Evolutionary conservation across 2,888 invertebrate genomes (phyloP).

Genomic region (Ophioninae sp.): DNA sequence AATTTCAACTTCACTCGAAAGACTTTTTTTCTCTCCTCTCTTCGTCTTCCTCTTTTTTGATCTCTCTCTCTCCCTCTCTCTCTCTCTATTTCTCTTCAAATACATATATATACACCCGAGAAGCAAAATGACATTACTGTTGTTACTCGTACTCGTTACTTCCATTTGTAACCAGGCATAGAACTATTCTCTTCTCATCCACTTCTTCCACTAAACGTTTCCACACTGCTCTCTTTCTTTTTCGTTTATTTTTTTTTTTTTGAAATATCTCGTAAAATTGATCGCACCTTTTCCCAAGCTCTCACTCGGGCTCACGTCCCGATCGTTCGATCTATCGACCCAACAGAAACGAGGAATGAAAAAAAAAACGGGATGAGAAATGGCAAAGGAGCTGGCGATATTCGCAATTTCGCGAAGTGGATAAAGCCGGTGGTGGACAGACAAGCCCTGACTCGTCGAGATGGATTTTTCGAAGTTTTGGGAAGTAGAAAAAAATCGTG

Average conservation of each 20-base stretch:
- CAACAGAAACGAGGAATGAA: not conserved
- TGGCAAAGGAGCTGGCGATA: not conserved
- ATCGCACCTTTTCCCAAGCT: constrained; percentile 4
- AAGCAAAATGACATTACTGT: constrained; percentile 28
- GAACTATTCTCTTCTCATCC: constrained; percentile 33
- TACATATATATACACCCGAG: constrained; percentile 11
- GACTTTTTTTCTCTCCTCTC: constrained; percentile 40
- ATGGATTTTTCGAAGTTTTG: not conserved
- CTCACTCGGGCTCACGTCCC: constrained; percentile 8
- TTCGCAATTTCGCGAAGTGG: constrained; percentile 29
- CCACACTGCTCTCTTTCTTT: not conserved
- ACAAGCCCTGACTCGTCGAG: constrained; percentile 36
- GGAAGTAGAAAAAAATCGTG: too few species aligned
- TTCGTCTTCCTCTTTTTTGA: not conserved
- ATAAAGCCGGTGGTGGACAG: constrained; percentile 43
- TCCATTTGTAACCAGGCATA: constrained; percentile 45
- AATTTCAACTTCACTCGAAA: constrained; percentile 61
- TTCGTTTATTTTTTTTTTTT: not conserved
- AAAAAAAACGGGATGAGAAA: not conserved
- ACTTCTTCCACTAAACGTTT: constrained; percentile 40
- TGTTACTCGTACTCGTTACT: constrained; percentile 37
- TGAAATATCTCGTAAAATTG: constrained; percentile 40
- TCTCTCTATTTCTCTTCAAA: not conserved
- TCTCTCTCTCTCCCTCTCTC: constrained; percentile 9
- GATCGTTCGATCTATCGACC: constrained; percentile 9